Base-by-base conservation (phyloP, 2,113 vertebrate genomes). In the Solea senegalensis region DNA sequence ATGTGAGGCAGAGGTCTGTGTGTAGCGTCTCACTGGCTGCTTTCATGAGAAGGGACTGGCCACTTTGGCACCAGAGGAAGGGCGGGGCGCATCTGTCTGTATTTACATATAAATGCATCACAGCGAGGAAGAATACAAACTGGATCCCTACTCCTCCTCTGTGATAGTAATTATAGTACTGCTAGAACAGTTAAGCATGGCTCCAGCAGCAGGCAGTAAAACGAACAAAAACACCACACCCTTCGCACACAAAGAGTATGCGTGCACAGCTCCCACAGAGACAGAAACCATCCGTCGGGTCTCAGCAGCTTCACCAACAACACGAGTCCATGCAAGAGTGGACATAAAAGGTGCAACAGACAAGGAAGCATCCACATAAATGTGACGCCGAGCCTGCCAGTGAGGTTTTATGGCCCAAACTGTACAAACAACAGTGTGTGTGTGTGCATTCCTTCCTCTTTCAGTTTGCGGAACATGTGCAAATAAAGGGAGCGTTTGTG, bases 401-500 rank as follows among this genome's bases (percentile, higher is more conserved):
- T 49, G 41, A 65, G 4, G 0, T 41, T 50, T 26, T 28, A 55
- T 34, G 45, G 11, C 21, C 0, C 11, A 56, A 26, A 40, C 53
- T n/a, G 28, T 48, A 70, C 45, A 40, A 64, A 61, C 60, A 72
- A 11, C 76, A 68, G 34, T 69, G 73, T 76, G 82, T 87, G 90
- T 89, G 88, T 34, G 34, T 34, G 90, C 91, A 86, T 89, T 90
- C 88, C 90, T 91, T 91, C 72, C 78, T 81, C 73, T 75, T 77
- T 80, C 65, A 67, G 70, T 72, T 76, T 76, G 69, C 81, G 85
- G 70, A 78, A 83, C 72, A 68, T 88, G 85, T 85, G 88, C 72
- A 78, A 80, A 77, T 68, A 73, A 79, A 80, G 40, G 80, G 56
- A 84, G 75, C 16, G 71, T 45, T 48, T 14, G 14, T 48, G 45